These are phyloP conservation scores for Emydoidea blandingii DNA, from an alignment of 2,797 vertebrate species.

Conservation along the genomic window DNA sequence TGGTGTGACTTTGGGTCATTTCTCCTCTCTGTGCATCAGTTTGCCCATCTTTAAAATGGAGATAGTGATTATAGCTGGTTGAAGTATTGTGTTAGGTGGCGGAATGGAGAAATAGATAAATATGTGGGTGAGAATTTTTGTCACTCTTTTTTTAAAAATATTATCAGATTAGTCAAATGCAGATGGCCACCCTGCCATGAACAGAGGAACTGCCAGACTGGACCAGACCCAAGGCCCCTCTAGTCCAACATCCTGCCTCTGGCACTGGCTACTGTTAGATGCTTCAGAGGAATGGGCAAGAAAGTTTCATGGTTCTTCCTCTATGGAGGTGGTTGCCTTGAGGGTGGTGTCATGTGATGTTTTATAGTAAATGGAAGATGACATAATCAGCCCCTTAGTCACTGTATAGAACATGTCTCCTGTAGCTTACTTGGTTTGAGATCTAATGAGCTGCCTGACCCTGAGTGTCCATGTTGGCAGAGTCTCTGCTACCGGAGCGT, in stretches of 20 bases:
- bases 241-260: not conserved
- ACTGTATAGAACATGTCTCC: not conserved
- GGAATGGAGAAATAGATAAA: not conserved
- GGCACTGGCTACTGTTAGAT: not conserved
- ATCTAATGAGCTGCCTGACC: not conserved
- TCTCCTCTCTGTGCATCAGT: no score
- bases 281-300: not conserved
- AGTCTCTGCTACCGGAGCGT: not conserved
- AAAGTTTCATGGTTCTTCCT: not conserved
- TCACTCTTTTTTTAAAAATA: not conserved
- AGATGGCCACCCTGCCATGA: not conserved
- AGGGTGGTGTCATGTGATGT: not conserved
- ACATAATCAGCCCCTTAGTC: not conserved
- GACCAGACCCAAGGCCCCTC: not conserved
- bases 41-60: not conserved
- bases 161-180: not conserved
- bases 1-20: no score
- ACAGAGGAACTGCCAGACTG: not conserved
- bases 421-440: not conserved
- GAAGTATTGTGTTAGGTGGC: no score
- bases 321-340: fast-evolving
- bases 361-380: not conserved
- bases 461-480: not conserved
- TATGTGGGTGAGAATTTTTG: not conserved
- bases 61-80: not conserved